A percentile compares a stretch with the other conserved stretches of the same genome.
Conservation (phyloP, 2,113 vertebrate genomes). For the Bos taurus region DNA sequence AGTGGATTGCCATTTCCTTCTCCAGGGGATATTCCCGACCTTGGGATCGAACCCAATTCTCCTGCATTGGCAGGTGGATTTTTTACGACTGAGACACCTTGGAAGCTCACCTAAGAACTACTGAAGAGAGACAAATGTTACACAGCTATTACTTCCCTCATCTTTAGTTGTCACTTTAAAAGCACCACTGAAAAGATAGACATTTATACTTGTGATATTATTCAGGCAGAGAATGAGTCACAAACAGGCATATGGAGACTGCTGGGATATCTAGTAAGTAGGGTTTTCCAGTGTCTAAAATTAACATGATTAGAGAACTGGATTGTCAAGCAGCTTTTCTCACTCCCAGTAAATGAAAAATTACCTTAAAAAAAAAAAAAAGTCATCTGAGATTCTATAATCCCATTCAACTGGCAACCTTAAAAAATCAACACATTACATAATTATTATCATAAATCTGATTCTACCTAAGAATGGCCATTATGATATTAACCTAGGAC, state of each 20-base stretch:
- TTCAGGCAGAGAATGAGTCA: not conserved
- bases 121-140: not conserved
- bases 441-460: not conserved
- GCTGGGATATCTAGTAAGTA: not conserved
- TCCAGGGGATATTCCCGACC: not conserved
- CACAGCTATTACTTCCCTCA: not conserved
- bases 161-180: not conserved
- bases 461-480: not conserved
- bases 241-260: not conserved
- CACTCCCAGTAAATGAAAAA: not conserved
- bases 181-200: not conserved
- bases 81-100: not conserved
- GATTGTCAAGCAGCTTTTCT: not conserved
- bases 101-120: not conserved
- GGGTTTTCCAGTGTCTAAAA: not conserved
- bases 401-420: not conserved
- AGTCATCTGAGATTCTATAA: not conserved
- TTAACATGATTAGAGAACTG: slow-evolving; percentile 5
- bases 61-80: not conserved
- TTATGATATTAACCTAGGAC: not conserved
- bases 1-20: not conserved
- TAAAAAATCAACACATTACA: not conserved
- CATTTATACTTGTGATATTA: not conserved
- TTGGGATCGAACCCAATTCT: not conserved
- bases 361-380: not conserved